Evolutionary conservation across 2,113 vertebrate genomes (phyloP).

Genomic region (Pyxicephalus adspersus): DNA sequence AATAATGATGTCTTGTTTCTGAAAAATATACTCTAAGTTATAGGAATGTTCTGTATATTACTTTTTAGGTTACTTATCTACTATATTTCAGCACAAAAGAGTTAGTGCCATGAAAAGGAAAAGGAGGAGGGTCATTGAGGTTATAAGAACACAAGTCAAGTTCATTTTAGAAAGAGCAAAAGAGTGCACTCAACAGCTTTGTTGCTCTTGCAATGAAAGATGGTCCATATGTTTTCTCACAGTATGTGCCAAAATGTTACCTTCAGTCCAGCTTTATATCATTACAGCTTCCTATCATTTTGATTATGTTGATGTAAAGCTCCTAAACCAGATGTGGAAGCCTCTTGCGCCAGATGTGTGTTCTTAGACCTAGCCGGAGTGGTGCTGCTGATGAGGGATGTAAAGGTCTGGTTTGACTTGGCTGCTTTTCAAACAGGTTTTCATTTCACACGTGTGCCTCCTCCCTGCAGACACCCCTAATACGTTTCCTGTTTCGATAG

Average conservation of each 20-base stretch:
- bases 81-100: not conserved
- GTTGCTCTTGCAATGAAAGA: not conserved
- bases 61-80: not conserved
- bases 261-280: constrained; percentile 35
- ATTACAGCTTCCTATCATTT: constrained; percentile 39
- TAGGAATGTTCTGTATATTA: not conserved
- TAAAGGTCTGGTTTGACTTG: constrained; percentile 48
- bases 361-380: constrained; percentile 1
- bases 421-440: constrained; percentile 41
- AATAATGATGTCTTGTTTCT: not conserved
- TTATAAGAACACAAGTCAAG: not conserved
- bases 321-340: constrained; percentile 38
- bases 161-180: constrained; percentile 1
- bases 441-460: constrained; percentile 37
- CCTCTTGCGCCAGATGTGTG: constrained; percentile 30
- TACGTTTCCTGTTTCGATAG: constrained; percentile 22
- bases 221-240: constrained; percentile 18
- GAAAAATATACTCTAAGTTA: not conserved
- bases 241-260: constrained; percentile 35
- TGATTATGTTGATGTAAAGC: constrained; percentile 43
- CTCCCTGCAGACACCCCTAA: constrained; percentile 12
- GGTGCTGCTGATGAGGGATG: constrained; percentile 35
- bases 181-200: constrained; percentile 12
- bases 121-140: not conserved
- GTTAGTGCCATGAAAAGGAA: not conserved